Conservation (phyloP, 2,797 vertebrate genomes). For the Mastacembelus armatus region DNA sequence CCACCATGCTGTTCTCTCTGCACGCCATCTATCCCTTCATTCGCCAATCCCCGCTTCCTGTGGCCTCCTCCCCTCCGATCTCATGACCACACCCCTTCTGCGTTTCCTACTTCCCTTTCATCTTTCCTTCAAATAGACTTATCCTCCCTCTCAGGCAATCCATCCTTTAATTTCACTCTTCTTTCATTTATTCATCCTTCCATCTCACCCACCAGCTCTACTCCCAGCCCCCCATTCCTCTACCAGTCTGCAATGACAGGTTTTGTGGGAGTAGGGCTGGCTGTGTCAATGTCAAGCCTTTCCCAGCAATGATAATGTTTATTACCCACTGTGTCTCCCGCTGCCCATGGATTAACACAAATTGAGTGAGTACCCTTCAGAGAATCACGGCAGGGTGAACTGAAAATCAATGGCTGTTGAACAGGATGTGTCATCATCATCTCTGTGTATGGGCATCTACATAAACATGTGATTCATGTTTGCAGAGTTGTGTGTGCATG, state of each 20-base stretch:
- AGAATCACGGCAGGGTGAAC: conserved; percentile 55
- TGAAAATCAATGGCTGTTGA: conserved; percentile 56
- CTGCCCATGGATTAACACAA: conserved; percentile 78
- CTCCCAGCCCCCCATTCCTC: conserved; percentile 38
- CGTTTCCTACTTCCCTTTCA: conserved; percentile 22
- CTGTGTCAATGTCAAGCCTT: conserved; percentile 83
- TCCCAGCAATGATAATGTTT: conserved; percentile 84
- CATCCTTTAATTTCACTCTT: conserved; percentile 32
- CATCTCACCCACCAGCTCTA: conserved; percentile 12
- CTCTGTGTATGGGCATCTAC: conserved; percentile 3
- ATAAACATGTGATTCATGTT: background rate
- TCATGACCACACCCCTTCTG: conserved; percentile 45
- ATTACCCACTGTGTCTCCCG: conserved; percentile 79
- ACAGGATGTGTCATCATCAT: conserved; percentile 1
- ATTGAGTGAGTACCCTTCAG: conserved; percentile 81
- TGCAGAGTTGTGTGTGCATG: background rate
- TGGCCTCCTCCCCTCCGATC: conserved; percentile 56
- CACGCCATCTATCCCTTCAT: conserved; percentile 65
- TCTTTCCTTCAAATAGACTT: conserved; percentile 33
- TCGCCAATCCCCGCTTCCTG: conserved; percentile 62
- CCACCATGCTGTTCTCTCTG: conserved; percentile 79
- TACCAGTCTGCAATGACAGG: conserved; percentile 68
- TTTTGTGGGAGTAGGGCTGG: conserved; percentile 65
- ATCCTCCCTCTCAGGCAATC: conserved; percentile 29
- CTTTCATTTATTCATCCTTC: conserved; percentile 27